phyloP scores from a whole-genome alignment of 2,888 invertebrate genomes.

The Leptopilina drosophilae region DNA sequence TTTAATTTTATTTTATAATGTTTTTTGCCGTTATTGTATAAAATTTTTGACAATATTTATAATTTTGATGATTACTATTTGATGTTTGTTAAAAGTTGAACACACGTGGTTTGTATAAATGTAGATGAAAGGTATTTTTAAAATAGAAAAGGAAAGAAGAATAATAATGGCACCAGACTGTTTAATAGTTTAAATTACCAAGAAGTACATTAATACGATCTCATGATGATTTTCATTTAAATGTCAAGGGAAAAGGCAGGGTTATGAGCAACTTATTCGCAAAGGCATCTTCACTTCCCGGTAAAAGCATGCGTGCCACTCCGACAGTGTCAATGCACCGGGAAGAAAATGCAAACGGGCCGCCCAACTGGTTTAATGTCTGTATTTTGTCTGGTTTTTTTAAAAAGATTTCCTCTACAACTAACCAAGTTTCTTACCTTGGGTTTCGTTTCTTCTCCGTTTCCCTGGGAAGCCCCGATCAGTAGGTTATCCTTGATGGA shows the following conservation, averaged over 20 bases:
- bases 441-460: background rate
- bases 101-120: too few relatives aligned
- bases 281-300: slow-evolving; percentile 25
- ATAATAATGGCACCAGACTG: background rate
- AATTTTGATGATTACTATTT: too few relatives aligned
- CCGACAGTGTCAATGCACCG: slow-evolving; percentile 30
- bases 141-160: too few relatives aligned
- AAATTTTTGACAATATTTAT: too few relatives aligned
- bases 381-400: background rate
- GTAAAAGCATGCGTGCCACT: slow-evolving; percentile 31
- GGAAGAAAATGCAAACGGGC: slow-evolving; percentile 24
- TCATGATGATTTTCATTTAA: slow-evolving; percentile 8
- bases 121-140: too few relatives aligned
- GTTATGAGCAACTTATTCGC: slow-evolving; percentile 15
- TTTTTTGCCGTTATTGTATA: too few relatives aligned
- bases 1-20: too few relatives aligned
- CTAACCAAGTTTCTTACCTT: background rate
- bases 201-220: slow-evolving; percentile 21
- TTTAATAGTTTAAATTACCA: background rate
- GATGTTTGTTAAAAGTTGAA: too few relatives aligned
- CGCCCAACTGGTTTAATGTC: background rate
- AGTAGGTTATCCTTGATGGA: slow-evolving; percentile 19
- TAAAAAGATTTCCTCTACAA: background rate
- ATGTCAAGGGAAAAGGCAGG: background rate
- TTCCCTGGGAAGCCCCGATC: slow-evolving; percentile 31